Percentiles rank a stretch among this genome's conserved stretches.
Conservation (phyloP, 2,888 invertebrate species). For the Iphiclides podalirius region DNA sequence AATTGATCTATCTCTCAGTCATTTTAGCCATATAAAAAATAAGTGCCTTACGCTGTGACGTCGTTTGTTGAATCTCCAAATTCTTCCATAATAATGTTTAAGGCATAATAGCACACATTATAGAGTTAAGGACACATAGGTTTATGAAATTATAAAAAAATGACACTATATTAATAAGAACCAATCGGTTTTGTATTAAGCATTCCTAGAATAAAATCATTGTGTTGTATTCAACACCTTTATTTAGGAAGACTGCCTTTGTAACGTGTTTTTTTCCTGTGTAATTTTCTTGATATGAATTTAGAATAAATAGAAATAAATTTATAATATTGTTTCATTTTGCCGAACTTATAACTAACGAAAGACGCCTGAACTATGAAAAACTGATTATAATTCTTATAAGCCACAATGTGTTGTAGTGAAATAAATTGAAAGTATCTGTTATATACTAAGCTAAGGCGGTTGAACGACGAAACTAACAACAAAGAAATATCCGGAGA, state of each 20-base stretch:
- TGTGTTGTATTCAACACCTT: constrained; percentile 24
- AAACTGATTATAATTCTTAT: not conserved
- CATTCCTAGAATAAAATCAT: constrained; percentile 27
- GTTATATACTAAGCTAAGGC: too few relatives aligned
- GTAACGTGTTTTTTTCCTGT: constrained; percentile 43
- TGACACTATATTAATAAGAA: constrained; percentile 13
- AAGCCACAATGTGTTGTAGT: too few relatives aligned
- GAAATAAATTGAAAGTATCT: too few relatives aligned
- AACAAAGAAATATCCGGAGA: too few relatives aligned
- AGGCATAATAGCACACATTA: constrained; percentile 38
- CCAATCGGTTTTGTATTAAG: constrained; percentile 19
- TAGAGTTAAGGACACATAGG: constrained; percentile 25
- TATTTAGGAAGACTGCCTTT: constrained; percentile 49
- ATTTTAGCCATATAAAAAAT: constrained; percentile 46
- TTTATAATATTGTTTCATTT: constrained; percentile 36
- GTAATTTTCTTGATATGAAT: constrained; percentile 43
- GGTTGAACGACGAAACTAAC: too few relatives aligned
- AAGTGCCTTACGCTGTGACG: constrained; percentile 31
- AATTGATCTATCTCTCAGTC: constrained; percentile 39
- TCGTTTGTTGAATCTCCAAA: constrained; percentile 37
- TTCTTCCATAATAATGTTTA: constrained; percentile 37
- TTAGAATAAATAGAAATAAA: constrained; percentile 58
- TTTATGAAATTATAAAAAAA: constrained; percentile 7
- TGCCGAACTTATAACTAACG: not conserved
- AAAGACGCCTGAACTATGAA: too few relatives aligned